These are phyloP conservation scores for Muraenolepis orangiensis DNA, from an alignment of 2,797 vertebrate genomes.

Conservation along the genomic window DNA sequence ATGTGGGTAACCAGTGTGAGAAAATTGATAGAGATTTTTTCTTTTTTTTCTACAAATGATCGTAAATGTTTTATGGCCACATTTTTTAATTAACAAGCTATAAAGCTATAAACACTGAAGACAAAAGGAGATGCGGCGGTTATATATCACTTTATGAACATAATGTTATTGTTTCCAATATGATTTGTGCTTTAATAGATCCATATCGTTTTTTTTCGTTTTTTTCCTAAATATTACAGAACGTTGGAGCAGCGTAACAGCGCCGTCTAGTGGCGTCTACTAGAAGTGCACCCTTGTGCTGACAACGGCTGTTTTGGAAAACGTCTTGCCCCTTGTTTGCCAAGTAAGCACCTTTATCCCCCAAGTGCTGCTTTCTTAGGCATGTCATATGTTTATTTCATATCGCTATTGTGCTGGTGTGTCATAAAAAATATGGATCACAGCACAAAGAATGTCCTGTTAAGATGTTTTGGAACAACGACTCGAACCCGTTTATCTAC, in stretches of 20 bases:
- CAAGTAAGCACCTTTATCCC: not conserved
- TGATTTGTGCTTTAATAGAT: not conserved
- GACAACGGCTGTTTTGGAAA: not conserved
- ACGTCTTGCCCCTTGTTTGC: not conserved
- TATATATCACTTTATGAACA: not conserved
- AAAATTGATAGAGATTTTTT: too few species aligned
- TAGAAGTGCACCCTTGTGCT: not conserved
- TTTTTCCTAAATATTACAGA: not conserved
- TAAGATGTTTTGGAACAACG: not conserved
- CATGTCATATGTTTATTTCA: not conserved
- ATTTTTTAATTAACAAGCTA: not conserved
- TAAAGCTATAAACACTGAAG: not conserved
- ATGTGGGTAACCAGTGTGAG: too few species aligned
- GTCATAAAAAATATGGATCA: not conserved
- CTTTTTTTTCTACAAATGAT: too few species aligned
- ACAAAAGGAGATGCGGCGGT: too few species aligned
- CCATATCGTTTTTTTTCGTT: not conserved
- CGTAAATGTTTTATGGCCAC: not conserved
- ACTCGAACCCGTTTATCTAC: not conserved
- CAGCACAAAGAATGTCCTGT: not conserved
- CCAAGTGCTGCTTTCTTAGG: not conserved
- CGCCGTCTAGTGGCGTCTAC: not conserved
- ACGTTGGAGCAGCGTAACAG: not conserved
- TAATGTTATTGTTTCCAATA: too few species aligned
- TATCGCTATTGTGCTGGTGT: not conserved